These are phyloP conservation scores for Drosophila sturtevanti DNA, from an alignment of 1,140 invertebrate genomes.

Conservation along the genomic window DNA sequence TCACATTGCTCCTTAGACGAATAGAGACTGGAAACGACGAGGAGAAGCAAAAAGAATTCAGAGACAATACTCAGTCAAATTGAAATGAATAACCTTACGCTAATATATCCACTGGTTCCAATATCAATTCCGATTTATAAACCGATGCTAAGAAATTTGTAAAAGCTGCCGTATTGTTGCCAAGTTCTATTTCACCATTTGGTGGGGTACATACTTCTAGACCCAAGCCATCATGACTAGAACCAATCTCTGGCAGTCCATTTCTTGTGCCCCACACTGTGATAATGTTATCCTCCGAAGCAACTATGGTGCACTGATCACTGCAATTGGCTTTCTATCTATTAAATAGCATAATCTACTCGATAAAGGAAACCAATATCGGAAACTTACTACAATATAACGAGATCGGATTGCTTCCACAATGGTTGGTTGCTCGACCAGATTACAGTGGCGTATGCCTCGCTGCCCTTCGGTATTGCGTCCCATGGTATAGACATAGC, in stretches of 20 bases:
- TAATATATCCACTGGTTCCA: slow-evolving; percentile 84
- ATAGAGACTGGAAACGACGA: slow-evolving; percentile 83
- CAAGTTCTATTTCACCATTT: slow-evolving; percentile 58
- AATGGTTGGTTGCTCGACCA: slow-evolving; percentile 82
- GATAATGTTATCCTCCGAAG: slow-evolving; percentile 87
- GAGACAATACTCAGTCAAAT: not conserved
- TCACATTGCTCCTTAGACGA: slow-evolving; percentile 85
- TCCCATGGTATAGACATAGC: slow-evolving; percentile 87
- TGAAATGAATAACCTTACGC: slow-evolving; percentile 80
- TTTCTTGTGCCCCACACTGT: slow-evolving; percentile 88
- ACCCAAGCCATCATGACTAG: slow-evolving; percentile 54
- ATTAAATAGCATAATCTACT: not conserved
- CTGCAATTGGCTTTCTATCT: slow-evolving; percentile 84
- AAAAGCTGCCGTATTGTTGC: slow-evolving; percentile 80
- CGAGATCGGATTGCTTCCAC: slow-evolving; percentile 85
- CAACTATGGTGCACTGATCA: slow-evolving; percentile 86
- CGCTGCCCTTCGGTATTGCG: slow-evolving; percentile 85
- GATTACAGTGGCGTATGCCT: slow-evolving; percentile 82
- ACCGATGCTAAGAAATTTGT: slow-evolving; percentile 81
- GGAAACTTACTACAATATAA: slow-evolving; percentile 84
- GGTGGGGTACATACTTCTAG: slow-evolving; percentile 59
- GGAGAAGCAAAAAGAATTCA: slow-evolving; percentile 23
- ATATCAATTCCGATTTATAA: slow-evolving; percentile 83
- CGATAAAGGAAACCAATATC: too few relatives aligned
- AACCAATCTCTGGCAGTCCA: slow-evolving; percentile 76